Percentiles rank a stretch among this genome's conserved stretches.
Conservation (phyloP, 1,140 invertebrate species). For the Solenopsis fugax region DNA sequence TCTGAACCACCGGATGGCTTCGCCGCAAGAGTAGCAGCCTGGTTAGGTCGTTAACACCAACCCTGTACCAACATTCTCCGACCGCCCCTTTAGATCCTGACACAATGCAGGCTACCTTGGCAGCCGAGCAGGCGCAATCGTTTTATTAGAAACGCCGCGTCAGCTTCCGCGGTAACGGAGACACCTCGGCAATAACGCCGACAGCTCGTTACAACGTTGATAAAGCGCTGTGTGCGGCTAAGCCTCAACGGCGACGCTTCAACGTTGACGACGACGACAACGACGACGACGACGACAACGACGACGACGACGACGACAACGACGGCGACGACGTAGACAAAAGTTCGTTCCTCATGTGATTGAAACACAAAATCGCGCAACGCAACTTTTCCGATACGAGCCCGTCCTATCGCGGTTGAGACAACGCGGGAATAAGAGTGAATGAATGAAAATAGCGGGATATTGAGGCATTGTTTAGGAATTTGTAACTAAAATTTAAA, state of each 20-base stretch:
- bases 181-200: slow-evolving; percentile 83
- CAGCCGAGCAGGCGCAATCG: slow-evolving; percentile 73
- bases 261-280: slow-evolving; percentile 4
- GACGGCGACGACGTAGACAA: slow-evolving; percentile 26
- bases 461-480: neutral
- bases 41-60: slow-evolving; percentile 72
- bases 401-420: neutral
- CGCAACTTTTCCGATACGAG: slow-evolving; percentile 59
- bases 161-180: slow-evolving; percentile 83
- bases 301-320: slow-evolving; percentile 9
- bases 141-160: slow-evolving; percentile 85
- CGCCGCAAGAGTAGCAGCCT: slow-evolving; percentile 69
- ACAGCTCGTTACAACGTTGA: slow-evolving; percentile 85
- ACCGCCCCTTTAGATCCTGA: slow-evolving; percentile 64
- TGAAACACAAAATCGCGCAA: slow-evolving; percentile 25
- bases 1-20: slow-evolving; percentile 52
- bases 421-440: neutral
- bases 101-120: slow-evolving; percentile 74
- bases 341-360: slow-evolving; percentile 37
- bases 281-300: slow-evolving; percentile 22
- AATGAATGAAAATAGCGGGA: neutral
- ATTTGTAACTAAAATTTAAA: neutral
- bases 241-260: slow-evolving; percentile 64
- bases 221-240: slow-evolving; percentile 79
- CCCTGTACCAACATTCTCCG: slow-evolving; percentile 72